Percentiles rank a stretch among this genome's conserved stretches.
These are phyloP conservation scores for Rhagonycha lutea DNA, from an alignment of 2,888 invertebrate genomes.

Conservation along the genomic window DNA sequence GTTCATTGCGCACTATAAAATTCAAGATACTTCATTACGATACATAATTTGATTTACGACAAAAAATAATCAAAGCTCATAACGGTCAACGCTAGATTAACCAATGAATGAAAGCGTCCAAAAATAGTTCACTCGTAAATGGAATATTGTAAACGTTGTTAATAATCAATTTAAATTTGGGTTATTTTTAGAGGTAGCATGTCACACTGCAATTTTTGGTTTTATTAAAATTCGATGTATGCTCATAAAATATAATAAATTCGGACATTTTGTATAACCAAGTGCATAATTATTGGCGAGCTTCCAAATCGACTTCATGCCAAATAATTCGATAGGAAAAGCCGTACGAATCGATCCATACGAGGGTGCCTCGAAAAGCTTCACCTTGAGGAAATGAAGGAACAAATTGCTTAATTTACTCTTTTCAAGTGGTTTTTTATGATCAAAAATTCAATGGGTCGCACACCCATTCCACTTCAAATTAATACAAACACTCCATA, in stretches of 20 bases:
- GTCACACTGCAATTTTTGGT: neutral
- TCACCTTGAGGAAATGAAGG: neutral
- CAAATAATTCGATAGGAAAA: neutral
- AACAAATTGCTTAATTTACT: neutral
- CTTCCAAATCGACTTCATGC: neutral
- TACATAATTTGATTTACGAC: conserved; percentile 1
- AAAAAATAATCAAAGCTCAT: neutral
- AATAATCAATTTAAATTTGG: neutral
- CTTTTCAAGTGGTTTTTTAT: neutral
- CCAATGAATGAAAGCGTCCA: neutral
- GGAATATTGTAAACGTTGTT: neutral
- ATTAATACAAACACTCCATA: neutral
- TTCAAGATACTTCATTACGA: conserved; percentile 1
- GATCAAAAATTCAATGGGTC: neutral
- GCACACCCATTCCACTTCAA: neutral
- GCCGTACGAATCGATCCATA: neutral
- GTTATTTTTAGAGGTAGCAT: neutral
- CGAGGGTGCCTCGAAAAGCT: neutral
- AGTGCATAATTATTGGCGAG: conserved; percentile 13
- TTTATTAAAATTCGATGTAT: neutral
- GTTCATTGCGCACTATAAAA: neutral
- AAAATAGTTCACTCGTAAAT: neutral
- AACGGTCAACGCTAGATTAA: neutral
- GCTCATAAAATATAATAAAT: neutral
- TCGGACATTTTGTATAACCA: conserved; percentile 1